A percentile compares a stretch with the other conserved stretches of the same genome.
phyloP scores from a whole-genome alignment of 1,140 invertebrate species.

The Euwallacea fornicatus region DNA sequence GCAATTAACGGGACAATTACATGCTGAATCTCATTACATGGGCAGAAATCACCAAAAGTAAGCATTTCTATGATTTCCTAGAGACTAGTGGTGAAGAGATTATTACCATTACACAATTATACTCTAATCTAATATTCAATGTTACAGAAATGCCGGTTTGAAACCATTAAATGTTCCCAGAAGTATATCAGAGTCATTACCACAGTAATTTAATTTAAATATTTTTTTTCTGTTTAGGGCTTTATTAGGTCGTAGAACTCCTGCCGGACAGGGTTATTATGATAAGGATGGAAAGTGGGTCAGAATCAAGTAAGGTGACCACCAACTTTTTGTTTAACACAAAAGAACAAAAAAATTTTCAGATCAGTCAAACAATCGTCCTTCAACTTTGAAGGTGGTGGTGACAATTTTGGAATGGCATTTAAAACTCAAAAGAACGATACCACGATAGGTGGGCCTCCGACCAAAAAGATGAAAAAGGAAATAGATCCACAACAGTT shows the following conservation, averaged over 20 bases:
- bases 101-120: too few species aligned
- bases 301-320: constrained; percentile 39
- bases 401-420: constrained; percentile 43
- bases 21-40: constrained; percentile 56
- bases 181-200: background rate
- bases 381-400: constrained; percentile 18
- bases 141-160: too few species aligned
- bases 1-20: constrained; percentile 52
- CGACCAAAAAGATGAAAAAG: constrained; percentile 13
- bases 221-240: constrained; percentile 41
- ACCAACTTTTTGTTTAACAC: too few species aligned
- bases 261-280: constrained; percentile 53
- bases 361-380: background rate
- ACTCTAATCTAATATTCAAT: too few species aligned
- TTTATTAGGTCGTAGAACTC: constrained; percentile 44
- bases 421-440: constrained; percentile 33
- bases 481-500: constrained; percentile 29
- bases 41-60: constrained; percentile 55
- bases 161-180: background rate
- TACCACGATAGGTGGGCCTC: background rate
- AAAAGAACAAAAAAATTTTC: too few species aligned
- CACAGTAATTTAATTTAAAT: background rate
- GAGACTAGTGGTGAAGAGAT: too few species aligned
- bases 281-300: constrained; percentile 53
- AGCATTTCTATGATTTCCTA: background rate